Evolutionary conservation across 2,888 invertebrate genomes (phyloP).

Genomic region (Ariolimax columbianus): DNA sequence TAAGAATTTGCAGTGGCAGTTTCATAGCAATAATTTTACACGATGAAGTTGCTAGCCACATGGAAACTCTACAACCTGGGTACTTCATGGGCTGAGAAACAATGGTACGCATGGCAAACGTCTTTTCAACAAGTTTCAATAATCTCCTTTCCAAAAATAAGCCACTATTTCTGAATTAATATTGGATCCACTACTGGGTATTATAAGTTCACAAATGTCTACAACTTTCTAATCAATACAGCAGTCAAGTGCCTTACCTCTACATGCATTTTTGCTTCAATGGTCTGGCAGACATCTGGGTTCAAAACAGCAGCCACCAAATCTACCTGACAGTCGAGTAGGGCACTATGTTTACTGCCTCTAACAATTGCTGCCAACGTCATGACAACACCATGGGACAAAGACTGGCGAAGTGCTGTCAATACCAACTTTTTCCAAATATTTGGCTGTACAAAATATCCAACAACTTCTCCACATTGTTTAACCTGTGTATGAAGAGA

Average conservation of each 20-base stretch:
- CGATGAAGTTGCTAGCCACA: too few relatives aligned
- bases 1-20: too few relatives aligned
- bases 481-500: constrained; percentile 81
- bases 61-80: too few relatives aligned
- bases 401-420: constrained; percentile 60
- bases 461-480: constrained; percentile 86
- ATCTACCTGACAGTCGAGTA: constrained; percentile 81
- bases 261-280: constrained; percentile 61
- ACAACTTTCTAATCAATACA: too few relatives aligned
- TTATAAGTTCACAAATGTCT: too few relatives aligned
- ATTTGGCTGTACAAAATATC: constrained; percentile 86
- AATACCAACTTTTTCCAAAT: constrained; percentile 84
- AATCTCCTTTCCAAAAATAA: too few relatives aligned
- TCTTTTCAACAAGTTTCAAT: too few relatives aligned
- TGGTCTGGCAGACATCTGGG: constrained; percentile 82
- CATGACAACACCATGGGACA: constrained; percentile 70
- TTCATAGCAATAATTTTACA: too few relatives aligned
- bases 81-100: too few relatives aligned
- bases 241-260: constrained; percentile 20
- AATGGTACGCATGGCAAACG: too few relatives aligned
- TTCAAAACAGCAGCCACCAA: constrained; percentile 83
- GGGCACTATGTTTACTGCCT: constrained; percentile 64
- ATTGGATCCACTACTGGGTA: too few relatives aligned
- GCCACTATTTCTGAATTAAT: too few relatives aligned
- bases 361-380: constrained; percentile 71